Evolutionary conservation across 2,113 vertebrate species (phyloP), one percentile per base, ranked within the genome.

Genomic region (Oncorhynchus clarkii): DNA sequence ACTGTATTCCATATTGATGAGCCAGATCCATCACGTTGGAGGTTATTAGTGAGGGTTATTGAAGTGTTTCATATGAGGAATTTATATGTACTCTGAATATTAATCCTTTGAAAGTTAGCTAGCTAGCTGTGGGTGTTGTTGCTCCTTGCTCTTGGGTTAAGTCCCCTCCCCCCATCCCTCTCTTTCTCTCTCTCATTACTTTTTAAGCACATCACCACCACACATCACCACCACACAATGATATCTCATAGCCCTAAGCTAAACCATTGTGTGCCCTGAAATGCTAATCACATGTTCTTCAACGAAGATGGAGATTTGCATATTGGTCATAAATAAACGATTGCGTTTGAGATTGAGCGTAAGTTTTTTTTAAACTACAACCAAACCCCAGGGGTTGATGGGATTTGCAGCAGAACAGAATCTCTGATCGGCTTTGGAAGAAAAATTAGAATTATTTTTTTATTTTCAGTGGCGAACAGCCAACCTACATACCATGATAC

Each of bases 281-380:
- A 73, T 73, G 54, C 73, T 82, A 73, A 82, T 70, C 57, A 62
- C 68, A 20, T 18, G n/a, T 62, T 9, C 49, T 22, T 78, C 62
- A 31, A 68, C 0, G 31, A 67, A 75, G 67, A 65, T 27, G 22
- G 31, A 67, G 22, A 81, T 57, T 62, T 60, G 67, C 70, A 77
- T 66, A 60, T 71, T n/a, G 67, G 59, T 74, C 62, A 79, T 77
- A 79, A 81, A 79, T 81, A 79, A 74, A 81, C 59, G 27, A 84
- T 73, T 16, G 66, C 29, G 66, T 65, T 13, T 14, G 49, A 72
- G 71, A 72, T 75, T 71, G 26, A 73, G 59, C 14, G 29, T 74
- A 16, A 57, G 11, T 5, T 29, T 29, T 67, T 34, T 76, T 79
- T 77, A 34, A 71, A 75, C 13, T 71, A 67, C 67, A 29, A 18